A percentile compares a stretch with the other conserved stretches of the same genome.
Evolutionary conservation across 2,797 vertebrate genomes (phyloP).

Genomic region (Phaenicophaeus curvirostris): DNA sequence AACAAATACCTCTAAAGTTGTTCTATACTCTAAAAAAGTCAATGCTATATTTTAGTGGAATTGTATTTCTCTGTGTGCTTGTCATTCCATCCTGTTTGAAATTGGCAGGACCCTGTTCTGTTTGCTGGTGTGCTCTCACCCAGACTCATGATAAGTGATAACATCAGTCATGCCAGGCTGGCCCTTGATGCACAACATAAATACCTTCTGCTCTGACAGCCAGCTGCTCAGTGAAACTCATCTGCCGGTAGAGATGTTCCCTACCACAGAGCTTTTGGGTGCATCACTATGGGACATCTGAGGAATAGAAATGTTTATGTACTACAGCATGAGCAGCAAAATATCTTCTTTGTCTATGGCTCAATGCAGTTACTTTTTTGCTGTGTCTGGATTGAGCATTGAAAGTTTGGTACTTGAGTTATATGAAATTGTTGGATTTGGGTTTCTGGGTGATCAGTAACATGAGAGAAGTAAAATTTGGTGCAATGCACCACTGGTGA

Average conservation of each 20-base stretch:
- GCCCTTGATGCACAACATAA: background rate
- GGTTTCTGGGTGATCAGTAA: background rate
- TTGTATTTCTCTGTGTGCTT: background rate
- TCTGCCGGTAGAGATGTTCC: background rate
- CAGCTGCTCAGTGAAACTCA: background rate
- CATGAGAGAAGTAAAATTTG: background rate
- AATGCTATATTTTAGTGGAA: background rate
- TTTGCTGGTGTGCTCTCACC: background rate
- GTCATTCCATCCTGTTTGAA: background rate
- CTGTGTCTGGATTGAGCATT: background rate
- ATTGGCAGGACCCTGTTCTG: background rate
- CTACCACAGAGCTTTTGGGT: background rate
- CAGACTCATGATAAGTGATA: background rate
- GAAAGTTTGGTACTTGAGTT: background rate
- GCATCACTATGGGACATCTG: background rate
- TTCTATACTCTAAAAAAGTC: background rate
- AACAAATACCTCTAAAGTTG: background rate
- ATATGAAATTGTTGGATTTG: background rate
- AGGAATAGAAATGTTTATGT: background rate
- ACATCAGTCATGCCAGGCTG: background rate
- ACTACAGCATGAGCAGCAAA: background rate
- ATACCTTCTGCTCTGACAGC: background rate
- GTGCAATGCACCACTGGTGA: background rate
- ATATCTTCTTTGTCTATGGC: background rate
- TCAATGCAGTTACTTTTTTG: background rate